Percentiles rank a stretch among this genome's conserved stretches.
phyloP scores from a whole-genome alignment of 2,888 invertebrate species.

The Thysanoteuthis rhombus region DNA sequence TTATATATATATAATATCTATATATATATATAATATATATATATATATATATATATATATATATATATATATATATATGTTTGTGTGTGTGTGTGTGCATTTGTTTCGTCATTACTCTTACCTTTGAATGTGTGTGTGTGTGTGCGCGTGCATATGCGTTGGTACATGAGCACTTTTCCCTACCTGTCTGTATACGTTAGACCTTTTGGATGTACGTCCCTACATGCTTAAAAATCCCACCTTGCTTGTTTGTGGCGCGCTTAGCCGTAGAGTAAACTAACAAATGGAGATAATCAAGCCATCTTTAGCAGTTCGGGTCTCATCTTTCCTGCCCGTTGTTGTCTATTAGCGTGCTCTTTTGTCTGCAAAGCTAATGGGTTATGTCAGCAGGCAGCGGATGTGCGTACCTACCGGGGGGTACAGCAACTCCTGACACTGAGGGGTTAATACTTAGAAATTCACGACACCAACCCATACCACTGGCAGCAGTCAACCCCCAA shows the following conservation, averaged over 20 bases:
- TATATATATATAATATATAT: too few species aligned
- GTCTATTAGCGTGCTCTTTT: conserved; percentile 12
- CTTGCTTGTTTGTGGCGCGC: not conserved
- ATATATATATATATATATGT: too few species aligned
- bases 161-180: too few species aligned
- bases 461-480: not conserved
- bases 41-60: too few species aligned
- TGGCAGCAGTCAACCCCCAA: not conserved
- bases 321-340: not conserved
- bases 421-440: conserved; percentile 12
- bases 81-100: too few species aligned
- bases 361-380: not conserved
- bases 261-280: not conserved
- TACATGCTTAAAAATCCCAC: not conserved
- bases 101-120: too few species aligned
- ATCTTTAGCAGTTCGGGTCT: not conserved
- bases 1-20: too few species aligned
- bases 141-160: too few species aligned
- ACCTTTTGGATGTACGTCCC: not conserved
- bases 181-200: not conserved
- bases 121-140: too few species aligned
- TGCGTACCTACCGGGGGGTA: conserved; percentile 12
- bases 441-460: not conserved
- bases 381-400: conserved; percentile 12
- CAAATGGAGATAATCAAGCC: not conserved